Base-by-base conservation (phyloP, 2,888 invertebrate species). In the Halictus quadricinctus region DNA sequence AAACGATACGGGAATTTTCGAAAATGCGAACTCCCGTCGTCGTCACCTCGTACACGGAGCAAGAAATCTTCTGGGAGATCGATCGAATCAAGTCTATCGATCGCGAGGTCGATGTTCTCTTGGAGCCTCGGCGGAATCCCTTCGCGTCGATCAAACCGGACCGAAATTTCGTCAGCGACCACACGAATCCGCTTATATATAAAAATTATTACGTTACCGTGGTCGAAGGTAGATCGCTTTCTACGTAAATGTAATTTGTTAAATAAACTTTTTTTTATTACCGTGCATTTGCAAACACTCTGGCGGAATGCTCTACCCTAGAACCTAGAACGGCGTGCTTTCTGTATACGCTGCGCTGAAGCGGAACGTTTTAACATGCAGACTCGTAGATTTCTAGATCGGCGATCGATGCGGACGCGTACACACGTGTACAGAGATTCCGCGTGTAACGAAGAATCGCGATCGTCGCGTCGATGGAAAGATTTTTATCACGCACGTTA, bases 161-260 rank as follows among this genome's bases (percentile, higher is more conserved):
- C 88, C 95, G 97, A 74, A 97, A 97, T 91, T 97, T 97, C 87
- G 96, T 97, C 21, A 96, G 97, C 10, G 97, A 97, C 90, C 96
- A 97, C 85, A 96, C 96, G 72, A 96, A 95, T 73, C 97, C 97
- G 0, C 94, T 97, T 81, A 95, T 97, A 91, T 97, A 97, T 91
- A 97, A 97, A 92, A 97, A 97, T 94, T 96, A 96, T 93, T 97
- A 96, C 93, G 95, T 95, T 87, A 95, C 95, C 91, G 95, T 97
- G 84, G 93, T 97, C 70, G 89, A 81, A 81, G 93, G 92, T 3
- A 87, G 82, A 79, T 1, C 75, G 25, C 2, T 25, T 5, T 5
- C n/a, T 13, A n/a, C n/a, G 5, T 43, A 13, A 43, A 41, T 41
- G 36, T 36, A 4, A 36, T 36, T 36, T 29, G 25, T 64, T 15